phyloP scores from a whole-genome alignment of 2,797 vertebrate genomes.

The Tachyglossus aculeatus region DNA sequence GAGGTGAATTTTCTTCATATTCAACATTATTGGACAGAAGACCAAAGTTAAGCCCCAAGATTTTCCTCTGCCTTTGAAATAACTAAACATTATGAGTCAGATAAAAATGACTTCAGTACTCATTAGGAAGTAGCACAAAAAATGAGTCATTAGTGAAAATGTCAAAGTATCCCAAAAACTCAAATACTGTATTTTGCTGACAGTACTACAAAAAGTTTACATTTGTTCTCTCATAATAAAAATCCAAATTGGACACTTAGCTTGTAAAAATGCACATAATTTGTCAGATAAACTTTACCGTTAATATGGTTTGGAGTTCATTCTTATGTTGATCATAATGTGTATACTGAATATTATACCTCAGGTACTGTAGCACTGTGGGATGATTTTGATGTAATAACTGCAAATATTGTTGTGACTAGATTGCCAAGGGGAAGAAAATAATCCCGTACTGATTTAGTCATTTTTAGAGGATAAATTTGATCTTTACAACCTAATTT shows the following conservation, averaged over 20 bases:
- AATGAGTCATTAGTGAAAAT: not conserved
- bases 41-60: too few relatives aligned
- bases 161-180: not conserved
- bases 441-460: not conserved
- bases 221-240: not conserved
- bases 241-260: not conserved
- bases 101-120: not conserved
- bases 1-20: too few relatives aligned
- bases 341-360: not conserved
- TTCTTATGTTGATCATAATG: not conserved
- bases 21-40: too few relatives aligned
- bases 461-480: constrained; percentile 12
- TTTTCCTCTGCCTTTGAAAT: not conserved
- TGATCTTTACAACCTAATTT: constrained; percentile 3
- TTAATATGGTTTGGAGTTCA: constrained; percentile 7
- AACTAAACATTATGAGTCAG: not conserved
- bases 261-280: constrained; percentile 4
- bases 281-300: not conserved
- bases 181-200: not conserved
- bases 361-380: not conserved
- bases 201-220: not conserved
- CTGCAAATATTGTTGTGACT: not conserved
- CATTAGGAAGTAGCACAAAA: not conserved
- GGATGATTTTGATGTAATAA: constrained; percentile 22
- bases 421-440: not conserved